These are phyloP conservation scores for Poeciliopsis turrubarensis DNA, from an alignment of 2,113 vertebrate species.

Conservation along the genomic window DNA sequence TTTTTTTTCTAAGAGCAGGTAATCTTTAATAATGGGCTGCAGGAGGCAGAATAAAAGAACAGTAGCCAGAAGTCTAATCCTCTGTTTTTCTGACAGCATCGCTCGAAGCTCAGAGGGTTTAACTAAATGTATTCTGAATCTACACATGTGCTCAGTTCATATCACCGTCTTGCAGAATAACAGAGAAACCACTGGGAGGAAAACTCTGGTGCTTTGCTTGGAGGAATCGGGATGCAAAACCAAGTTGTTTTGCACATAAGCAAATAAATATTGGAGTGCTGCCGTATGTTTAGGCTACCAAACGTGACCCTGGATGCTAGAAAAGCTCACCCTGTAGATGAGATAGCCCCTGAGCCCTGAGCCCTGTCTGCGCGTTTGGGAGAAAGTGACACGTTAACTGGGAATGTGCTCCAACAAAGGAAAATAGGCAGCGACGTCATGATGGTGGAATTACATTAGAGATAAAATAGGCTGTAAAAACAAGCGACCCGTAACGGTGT, in stretches of 20 bases:
- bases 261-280: constrained; percentile 7
- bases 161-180: not conserved
- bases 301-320: constrained; percentile 29
- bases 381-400: constrained; percentile 49
- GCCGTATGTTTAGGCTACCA: constrained; percentile 25
- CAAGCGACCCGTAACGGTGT: constrained; percentile 39
- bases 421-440: constrained; percentile 40
- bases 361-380: constrained; percentile 14
- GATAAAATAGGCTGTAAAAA: constrained; percentile 61
- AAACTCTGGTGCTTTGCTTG: not conserved
- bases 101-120: not conserved
- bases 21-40: not conserved
- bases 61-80: not conserved
- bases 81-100: not conserved
- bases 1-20: not conserved
- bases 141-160: no score
- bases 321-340: constrained; percentile 41
- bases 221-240: constrained; percentile 29
- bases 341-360: constrained; percentile 47
- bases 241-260: not conserved
- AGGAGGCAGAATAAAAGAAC: not conserved
- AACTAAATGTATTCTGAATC: not conserved
- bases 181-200: not conserved
- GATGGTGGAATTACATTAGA: constrained; percentile 37
- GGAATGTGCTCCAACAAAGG: constrained; percentile 51